Evolutionary conservation across 2,888 invertebrate genomes (phyloP), one percentile per base, ranked within the genome.

Genomic region (Andrena bicolor): DNA sequence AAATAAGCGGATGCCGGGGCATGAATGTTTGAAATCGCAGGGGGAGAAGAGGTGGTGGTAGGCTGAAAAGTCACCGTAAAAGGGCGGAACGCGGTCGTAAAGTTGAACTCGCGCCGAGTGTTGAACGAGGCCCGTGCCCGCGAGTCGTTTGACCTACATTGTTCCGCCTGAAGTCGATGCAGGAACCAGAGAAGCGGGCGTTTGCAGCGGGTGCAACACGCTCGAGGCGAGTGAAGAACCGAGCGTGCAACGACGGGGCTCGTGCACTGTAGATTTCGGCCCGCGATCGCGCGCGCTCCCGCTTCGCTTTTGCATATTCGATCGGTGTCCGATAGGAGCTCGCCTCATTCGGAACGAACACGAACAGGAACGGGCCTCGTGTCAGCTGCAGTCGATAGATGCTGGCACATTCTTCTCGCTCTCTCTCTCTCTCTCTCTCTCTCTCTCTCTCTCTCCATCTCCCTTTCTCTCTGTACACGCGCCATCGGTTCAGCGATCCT

Each of bases 61-160:
- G 13, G 41, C 41, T 49, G 83, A 76, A 76, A 78, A 80, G 76
- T 80, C 68, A 35, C 74, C 68, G 77, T 61, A 64, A 70, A 81
- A 84, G 84, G 80, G 76, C 63, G 68, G 65, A 53, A 80, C 76
- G 74, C n/a, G 69, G 60, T 83, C 72, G 69, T 85, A 85, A 82
- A 85, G 72, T 76, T 66, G 60, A 74, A 64, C 56, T 70, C 30
- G 76, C 35, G 61, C 72, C 69, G 71, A 63, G 71, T 75, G 78
- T 70, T 77, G 66, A 64, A 8, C 70, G 70, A 64, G 51, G 66
- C 68, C 51, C 51, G 60, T 63, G 72, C 65, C 74, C 64, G 69
- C 70, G 68, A 81, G 74, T 85, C 75, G 60, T 78, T 85, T 85
- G 78, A 85, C 85, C 85, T 76, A 85, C 81, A 84, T 85, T 76